Percentiles rank a stretch among this genome's conserved stretches.
Evolutionary conservation across 2,888 invertebrate genomes (phyloP).

Genomic region (Fragum sueziense): DNA sequence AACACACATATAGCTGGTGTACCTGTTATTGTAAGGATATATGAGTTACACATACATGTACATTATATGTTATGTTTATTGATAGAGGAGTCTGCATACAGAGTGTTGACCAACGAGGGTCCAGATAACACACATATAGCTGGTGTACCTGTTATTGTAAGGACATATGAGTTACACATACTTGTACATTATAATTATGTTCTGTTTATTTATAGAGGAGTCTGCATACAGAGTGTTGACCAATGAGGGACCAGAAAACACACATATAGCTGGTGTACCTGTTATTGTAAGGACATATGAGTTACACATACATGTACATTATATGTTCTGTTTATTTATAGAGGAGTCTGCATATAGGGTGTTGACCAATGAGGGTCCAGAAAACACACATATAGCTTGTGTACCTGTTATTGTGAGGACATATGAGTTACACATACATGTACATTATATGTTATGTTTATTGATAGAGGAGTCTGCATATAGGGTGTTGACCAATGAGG

Average conservation of each 20-base stretch:
- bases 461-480: slow-evolving; percentile 80
- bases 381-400: slow-evolving; percentile 71
- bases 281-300: slow-evolving; percentile 76
- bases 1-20: slow-evolving; percentile 74
- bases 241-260: slow-evolving; percentile 67
- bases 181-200: too few relatives aligned
- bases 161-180: slow-evolving; percentile 78
- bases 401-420: slow-evolving; percentile 76
- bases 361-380: slow-evolving; percentile 70
- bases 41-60: slow-evolving; percentile 79
- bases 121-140: slow-evolving; percentile 67
- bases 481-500: slow-evolving; percentile 75
- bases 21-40: slow-evolving; percentile 76
- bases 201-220: slow-evolving; percentile 71
- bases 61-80: not conserved
- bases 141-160: slow-evolving; percentile 76
- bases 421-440: slow-evolving; percentile 79
- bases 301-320: slow-evolving; percentile 79
- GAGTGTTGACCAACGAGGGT: slow-evolving; percentile 74
- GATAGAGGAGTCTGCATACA: slow-evolving; percentile 80
- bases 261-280: slow-evolving; percentile 75
- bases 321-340: too few relatives aligned
- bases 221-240: slow-evolving; percentile 79
- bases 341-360: slow-evolving; percentile 81
- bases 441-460: too few relatives aligned